Evolutionary conservation across 2,888 invertebrate species (phyloP).

Genomic region (Chloroclystis v-ata): DNA sequence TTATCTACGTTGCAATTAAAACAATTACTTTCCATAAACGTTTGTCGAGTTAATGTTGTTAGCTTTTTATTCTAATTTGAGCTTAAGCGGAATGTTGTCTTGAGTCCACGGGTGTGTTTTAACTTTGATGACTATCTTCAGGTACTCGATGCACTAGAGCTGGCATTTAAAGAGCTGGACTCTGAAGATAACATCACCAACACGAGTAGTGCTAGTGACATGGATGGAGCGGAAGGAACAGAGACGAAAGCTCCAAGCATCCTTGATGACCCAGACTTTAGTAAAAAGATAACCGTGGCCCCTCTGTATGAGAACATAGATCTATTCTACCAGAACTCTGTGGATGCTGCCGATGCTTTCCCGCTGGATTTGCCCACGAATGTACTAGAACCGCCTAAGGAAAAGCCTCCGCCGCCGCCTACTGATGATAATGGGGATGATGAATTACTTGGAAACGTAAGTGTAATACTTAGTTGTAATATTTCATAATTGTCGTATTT

Average conservation of each 20-base stretch:
- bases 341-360: conserved; percentile 58
- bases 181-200: conserved; percentile 56
- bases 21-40: conserved; percentile 21
- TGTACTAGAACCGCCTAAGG: conserved; percentile 86
- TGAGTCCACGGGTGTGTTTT: background rate
- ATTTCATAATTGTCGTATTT: too few species aligned
- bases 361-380: conserved; percentile 78
- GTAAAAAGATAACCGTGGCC: conserved; percentile 64
- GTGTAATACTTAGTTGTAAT: conserved; percentile 30
- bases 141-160: conserved; percentile 81
- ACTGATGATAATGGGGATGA: conserved; percentile 68
- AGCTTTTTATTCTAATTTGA: conserved; percentile 26
- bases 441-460: conserved; percentile 69
- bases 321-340: conserved; percentile 69
- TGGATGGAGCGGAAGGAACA: conserved; percentile 52
- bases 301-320: conserved; percentile 81
- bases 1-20: conserved; percentile 16
- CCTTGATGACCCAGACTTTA: conserved; percentile 41
- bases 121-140: conserved; percentile 41
- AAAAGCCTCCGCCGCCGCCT: conserved; percentile 91
- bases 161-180: conserved; percentile 81
- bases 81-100: conserved; percentile 10
- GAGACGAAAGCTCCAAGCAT: conserved; percentile 22
- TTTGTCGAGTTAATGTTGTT: conserved; percentile 28
- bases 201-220: conserved; percentile 29